Evolutionary conservation across 2,797 vertebrate species (phyloP), one percentile per base, ranked within the genome.

Genomic region (Micrastur ruficollis): DNA sequence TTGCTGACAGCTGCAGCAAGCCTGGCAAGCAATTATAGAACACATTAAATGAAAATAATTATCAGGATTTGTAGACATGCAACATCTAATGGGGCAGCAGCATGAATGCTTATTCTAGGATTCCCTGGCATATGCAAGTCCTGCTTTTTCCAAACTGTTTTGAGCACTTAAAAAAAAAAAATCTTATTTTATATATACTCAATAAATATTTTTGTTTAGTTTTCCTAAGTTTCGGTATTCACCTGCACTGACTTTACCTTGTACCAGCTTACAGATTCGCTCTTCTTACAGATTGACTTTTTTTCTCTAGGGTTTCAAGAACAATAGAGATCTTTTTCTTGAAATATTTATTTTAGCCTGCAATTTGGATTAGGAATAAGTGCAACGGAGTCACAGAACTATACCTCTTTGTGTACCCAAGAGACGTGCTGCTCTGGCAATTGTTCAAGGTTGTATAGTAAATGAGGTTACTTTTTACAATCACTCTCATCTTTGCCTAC

Each of bases 401-500:
- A 3, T 31, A 46, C 8, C 11, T 73, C 40, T 79, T 70, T 74
- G 31, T 56, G 56, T 40, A 78, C 32, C 11, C 36, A 47, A 50
- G 22, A 75, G 31, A 68, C 0, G 1, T 34, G 5, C 23, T 71
- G n/a, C 29, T 85, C 36, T 71, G 2, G 3, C 20, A 80, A 21
- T 31, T 76, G 12, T 38, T 87, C 47, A 86, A 91, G 67, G 72
- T 67, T 70, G 21, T 74, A n/a, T 27, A 65, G 47, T 49, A 91
- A 90, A 91, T 70, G 65, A 86, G 85, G 63, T 74, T 83, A 52
- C 68, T 29, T 91, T 88, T 90, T 81, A 63, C 36, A 62, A 23
- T 84, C 80, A 53, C 6, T 89, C 22, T 78, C 79, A 83, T 85
- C 61, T 82, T 87, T 88, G 11, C 72, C 75, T 90, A 15, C 31